Evolutionary conservation across 2,888 invertebrate genomes (phyloP), one percentile per base, ranked within the genome.

Genomic region (Pogonocherus hispidulus): DNA sequence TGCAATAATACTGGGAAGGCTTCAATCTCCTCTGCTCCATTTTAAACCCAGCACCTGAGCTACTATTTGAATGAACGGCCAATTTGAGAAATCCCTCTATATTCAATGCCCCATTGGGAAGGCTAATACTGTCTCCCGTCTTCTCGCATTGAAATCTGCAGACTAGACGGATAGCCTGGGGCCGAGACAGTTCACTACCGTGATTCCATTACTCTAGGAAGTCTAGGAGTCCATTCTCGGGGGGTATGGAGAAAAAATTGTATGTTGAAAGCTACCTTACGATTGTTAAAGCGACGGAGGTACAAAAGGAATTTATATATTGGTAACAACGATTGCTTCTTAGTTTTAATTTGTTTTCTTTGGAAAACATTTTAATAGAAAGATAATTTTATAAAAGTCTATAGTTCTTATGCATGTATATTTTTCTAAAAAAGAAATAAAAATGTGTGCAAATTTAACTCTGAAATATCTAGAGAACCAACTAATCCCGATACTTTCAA

Each of bases 31-130:
- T 2, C 8, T 54, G 52, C 41, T 16, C 9, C 37, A 18, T 20
- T 51, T 16, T 11, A 5, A 19, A 19, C 32, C 0, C 27, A 55
- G n/a, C 63, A 47, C 63, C 63, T 37, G 63, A 37, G 51, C 52
- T 59, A 46, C 4, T 6, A 14, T 44, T 8, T 52, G 20, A 41
- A 52, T 51, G 55, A 57, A 54, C 66, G 67, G 69, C 69, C 72
- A 72, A 72, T 72, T 72, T 64, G 54, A 67, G 67, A 72, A 59
- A 66, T 69, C 69, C 55, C 63, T 69, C 69, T 67, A 67, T 67
- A 69, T 72, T 65, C 72, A 67, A 67, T 72, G 66, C 51, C 66
- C 66, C 55, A 51, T 14, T 41, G 52, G 59, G 55, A 46, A 47
- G 14, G 37, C 19, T 44, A 60, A 22, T 54, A 32, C 22, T 41